Percentiles rank a stretch among this genome's conserved stretches.
Evolutionary conservation across 2,113 vertebrate species (phyloP).

Genomic region (Felis catus): F.catus_Fca126_mat1.0 CM031417.1:23010001-23010500

Average conservation of each 20-base stretch:
- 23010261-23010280: slow-evolving; percentile 1
- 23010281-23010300: not conserved
- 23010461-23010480: not conserved
- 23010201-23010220: not conserved
- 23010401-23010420: not conserved
- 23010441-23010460: not conserved
- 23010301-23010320: not conserved
- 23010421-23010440: not conserved
- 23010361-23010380: not conserved
- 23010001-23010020: not conserved
- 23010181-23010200: not conserved
- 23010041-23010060: not conserved
- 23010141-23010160: not conserved
- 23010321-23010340: not conserved
- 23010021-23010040: not conserved
- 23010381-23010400: not conserved
- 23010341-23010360: not conserved
- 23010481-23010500: slow-evolving; percentile 5
- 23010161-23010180: not conserved
- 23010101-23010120: not conserved
- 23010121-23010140: not conserved
- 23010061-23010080: not conserved
- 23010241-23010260: slow-evolving; percentile 15
- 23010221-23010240: not conserved
- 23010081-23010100: not conserved